Conservation (phyloP, 2,797 vertebrate genomes). For the Aselliscus stoliczkanus region DNA sequence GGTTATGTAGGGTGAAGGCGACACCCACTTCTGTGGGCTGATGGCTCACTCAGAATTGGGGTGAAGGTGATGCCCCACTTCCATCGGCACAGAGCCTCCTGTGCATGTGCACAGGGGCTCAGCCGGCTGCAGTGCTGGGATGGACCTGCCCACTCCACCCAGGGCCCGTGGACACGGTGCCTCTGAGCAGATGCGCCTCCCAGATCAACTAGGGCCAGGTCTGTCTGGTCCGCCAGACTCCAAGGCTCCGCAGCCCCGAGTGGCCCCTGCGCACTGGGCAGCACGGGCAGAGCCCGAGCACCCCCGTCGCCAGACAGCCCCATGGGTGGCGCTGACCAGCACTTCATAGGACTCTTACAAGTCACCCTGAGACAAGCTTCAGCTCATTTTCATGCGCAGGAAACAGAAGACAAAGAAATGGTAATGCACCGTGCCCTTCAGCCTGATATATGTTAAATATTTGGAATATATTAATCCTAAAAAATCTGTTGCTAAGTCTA, state of each 20-base stretch:
- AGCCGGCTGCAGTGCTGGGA: neutral
- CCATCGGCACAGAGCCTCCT: neutral
- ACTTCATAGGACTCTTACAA: neutral
- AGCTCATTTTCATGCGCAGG: conserved; percentile 47
- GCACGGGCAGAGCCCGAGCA: neutral
- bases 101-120: neutral
- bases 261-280: neutral
- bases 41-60: neutral
- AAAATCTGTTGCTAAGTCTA: conserved; percentile 51
- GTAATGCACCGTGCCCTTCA: conserved; percentile 50
- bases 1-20: neutral
- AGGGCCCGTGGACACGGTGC: neutral
- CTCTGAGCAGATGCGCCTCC: neutral
- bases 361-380: neutral
- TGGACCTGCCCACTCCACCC: neutral
- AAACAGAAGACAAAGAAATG: conserved; percentile 57
- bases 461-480: conserved; percentile 65
- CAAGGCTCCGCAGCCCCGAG: neutral
- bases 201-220: neutral
- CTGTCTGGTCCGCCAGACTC: neutral
- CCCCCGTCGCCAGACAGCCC: neutral
- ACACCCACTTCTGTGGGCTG: neutral
- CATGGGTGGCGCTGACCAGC: rapidly evolving
- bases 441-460: conserved; percentile 60
- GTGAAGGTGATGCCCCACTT: neutral